Evolutionary conservation across 2,113 vertebrate genomes (phyloP), one percentile per base, ranked within the genome.

Genomic region (Thamnaconus septentrionalis): DNA sequence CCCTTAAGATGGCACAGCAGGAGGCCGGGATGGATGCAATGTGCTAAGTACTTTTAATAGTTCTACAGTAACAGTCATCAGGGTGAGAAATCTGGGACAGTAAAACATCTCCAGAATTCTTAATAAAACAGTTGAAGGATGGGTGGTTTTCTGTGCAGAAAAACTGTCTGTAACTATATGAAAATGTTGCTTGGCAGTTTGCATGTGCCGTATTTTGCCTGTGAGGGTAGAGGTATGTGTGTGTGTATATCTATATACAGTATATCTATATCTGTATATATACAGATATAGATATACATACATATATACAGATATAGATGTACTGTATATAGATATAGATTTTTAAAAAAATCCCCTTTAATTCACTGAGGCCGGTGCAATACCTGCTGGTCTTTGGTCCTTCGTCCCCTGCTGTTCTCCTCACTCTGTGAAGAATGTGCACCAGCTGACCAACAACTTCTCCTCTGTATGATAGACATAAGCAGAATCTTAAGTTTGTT

Each of bases 381-480:
- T 77, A 91, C 86, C 59, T 92, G 88, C 66, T 93, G 93, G 77
- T 87, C 91, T 57, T 93, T 93, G 79, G 88, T 91, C 58, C 92
- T 93, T 61, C 92, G 91, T 73, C 91, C 92, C 55, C 91, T 81
- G 82, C 90, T 86, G 83, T 83, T 85, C 55, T 94, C 95, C 73
- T 93, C 89, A 0, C 83, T 90, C 63, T 91, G 91, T 4, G 92
- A 83, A 0, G 92, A 92, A 45, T 92, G 79, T 4, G 87, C 78
- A 40, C 92, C 86, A 0, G 88, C 87, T 40, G 94, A 89, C 42
- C 93, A 88, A 75, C 92, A 92, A 0, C 92, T 93, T 86, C 92
- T 94, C 69, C 92, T 89, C 95, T 96, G 86, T 0, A 18, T 4
- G 65, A 31, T 1, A 31, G 18, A 31, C 18, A 31, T 31, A 31